These are phyloP conservation scores for Lithobates sylvaticus DNA, from an alignment of 2,797 vertebrate genomes.

Conservation along the genomic window DNA sequence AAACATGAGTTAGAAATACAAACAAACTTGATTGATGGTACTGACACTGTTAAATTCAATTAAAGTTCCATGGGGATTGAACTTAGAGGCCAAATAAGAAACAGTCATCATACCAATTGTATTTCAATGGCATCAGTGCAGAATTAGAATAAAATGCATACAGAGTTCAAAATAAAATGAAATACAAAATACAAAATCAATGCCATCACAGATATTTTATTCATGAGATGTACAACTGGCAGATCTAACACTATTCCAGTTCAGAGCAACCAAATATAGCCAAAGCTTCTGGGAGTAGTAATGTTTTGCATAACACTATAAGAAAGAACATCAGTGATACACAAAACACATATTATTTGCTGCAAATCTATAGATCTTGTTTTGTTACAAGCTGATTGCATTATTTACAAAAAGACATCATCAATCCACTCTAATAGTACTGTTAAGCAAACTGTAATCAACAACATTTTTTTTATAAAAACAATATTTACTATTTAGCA, in stretches of 20 bases:
- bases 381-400: not conserved
- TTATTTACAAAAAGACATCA: not conserved
- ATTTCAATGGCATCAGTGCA: constrained; percentile 36
- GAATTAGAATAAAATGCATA: constrained; percentile 58
- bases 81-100: constrained; percentile 48
- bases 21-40: constrained; percentile 53
- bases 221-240: constrained; percentile 44
- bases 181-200: constrained; percentile 54
- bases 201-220: constrained; percentile 48
- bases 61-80: constrained; percentile 49
- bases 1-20: constrained; percentile 45
- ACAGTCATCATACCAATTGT: constrained; percentile 52
- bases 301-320: constrained; percentile 50
- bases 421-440: constrained; percentile 8
- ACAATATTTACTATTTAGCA: no score
- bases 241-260: constrained; percentile 46
- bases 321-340: constrained; percentile 46
- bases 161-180: constrained; percentile 52
- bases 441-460: not conserved
- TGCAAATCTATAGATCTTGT: constrained; percentile 20
- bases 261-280: constrained; percentile 54
- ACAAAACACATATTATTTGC: constrained; percentile 38
- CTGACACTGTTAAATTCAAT: constrained; percentile 57
- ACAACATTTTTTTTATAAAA: not conserved
- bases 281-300: constrained; percentile 44